Evolutionary conservation across 2,888 invertebrate genomes (phyloP), one percentile per base, ranked within the genome.

Genomic region (Erebia ligea): DNA sequence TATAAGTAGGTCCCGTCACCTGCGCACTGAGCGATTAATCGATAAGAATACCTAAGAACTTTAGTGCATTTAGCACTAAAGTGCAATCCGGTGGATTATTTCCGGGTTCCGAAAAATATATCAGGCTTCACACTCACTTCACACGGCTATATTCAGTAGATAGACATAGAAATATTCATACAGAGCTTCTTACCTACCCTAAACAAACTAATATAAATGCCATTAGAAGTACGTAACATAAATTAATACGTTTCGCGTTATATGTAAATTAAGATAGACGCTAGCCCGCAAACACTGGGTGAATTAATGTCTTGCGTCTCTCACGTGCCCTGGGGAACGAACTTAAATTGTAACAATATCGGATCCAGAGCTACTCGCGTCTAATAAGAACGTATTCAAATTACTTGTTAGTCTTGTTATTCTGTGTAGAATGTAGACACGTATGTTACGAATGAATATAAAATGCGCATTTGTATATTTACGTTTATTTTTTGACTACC

Each of bases 251-350:
- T 82, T 81, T 78, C 81, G 76, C 80, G 80, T 81, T 81, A 80
- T 86, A 89, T 90, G 88, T 84, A 89, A 89, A 90, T 89, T 84
- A 83, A 80, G 82, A 81, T 76, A 85, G 84, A 86, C 86, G 84
- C 80, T 85, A 84, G 78, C 81, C 85, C 84, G 82, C 86, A 88
- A 89, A 88, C 86, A 87, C 82, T 83, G 84, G 81, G 82, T 84
- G 84, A 87, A 88, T 88, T 88, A 87, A 88, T 86, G 87, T 83
- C 80, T 85, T 81, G 82, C 79, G 76, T 77, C 79, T 77, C 76
- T 78, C 76, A 73, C 82, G 81, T 67, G 62, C 76, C 82, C 84
- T 79, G 77, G 77, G 77, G 71, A 73, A 71, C 74, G 75, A 82
- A 77, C 81, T 79, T 78, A 79, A 76, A 81, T 80, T 81, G 81